Conservation (phyloP, 2,797 vertebrate species). For the Leuciscus waleckii region DNA sequence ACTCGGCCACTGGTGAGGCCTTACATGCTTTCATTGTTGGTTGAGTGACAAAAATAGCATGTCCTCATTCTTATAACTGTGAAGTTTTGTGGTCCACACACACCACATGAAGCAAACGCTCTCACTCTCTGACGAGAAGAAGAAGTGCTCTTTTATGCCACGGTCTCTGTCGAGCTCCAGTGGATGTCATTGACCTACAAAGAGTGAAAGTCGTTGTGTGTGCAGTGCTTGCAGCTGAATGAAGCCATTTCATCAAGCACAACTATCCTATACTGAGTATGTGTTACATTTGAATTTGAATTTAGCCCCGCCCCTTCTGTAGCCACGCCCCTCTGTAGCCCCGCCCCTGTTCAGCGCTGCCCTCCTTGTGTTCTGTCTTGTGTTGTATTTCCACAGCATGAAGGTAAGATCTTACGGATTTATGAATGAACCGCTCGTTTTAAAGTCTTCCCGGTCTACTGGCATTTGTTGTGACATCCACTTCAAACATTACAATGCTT, state of each 20-base stretch:
- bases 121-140: neutral
- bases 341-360: too few relatives aligned
- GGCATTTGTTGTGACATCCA: too few relatives aligned
- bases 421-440: too few relatives aligned
- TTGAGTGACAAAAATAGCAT: conserved; percentile 34
- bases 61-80: conserved; percentile 23
- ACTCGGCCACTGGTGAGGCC: neutral
- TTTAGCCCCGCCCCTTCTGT: neutral
- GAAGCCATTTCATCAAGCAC: neutral
- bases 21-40: neutral
- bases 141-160: neutral
- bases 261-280: neutral
- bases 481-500: neutral
- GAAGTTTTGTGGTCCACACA: neutral
- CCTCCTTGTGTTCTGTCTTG: too few relatives aligned
- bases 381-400: too few relatives aligned
- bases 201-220: conserved; percentile 58
- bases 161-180: conserved; percentile 17
- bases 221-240: neutral
- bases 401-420: too few relatives aligned
- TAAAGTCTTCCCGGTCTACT: neutral
- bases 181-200: conserved; percentile 36
- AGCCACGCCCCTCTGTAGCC: neutral
- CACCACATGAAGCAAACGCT: neutral
- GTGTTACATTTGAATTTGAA: neutral